phyloP scores from a whole-genome alignment of 2,113 vertebrate genomes.

The Engystomops pustulosus region DNA sequence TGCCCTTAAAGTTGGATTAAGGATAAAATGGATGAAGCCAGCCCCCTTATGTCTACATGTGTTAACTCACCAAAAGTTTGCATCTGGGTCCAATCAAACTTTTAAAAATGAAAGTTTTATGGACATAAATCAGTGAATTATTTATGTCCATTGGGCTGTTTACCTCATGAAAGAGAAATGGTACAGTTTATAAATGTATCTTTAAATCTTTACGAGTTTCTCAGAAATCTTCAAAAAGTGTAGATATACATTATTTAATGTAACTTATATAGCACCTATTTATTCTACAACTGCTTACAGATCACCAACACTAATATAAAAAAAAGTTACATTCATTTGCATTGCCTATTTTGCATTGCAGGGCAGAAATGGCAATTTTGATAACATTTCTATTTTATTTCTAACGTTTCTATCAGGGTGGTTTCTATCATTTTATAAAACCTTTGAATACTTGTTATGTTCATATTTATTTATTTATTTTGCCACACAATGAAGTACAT shows the following conservation, averaged over 20 bases:
- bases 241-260: background rate
- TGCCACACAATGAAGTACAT: no score
- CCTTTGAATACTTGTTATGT: no score
- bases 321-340: no score
- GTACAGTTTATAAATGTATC: background rate
- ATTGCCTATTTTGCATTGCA: no score
- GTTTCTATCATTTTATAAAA: no score
- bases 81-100: background rate
- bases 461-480: no score
- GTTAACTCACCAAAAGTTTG: background rate
- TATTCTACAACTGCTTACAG: no score
- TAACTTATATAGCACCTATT: background rate
- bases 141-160: background rate
- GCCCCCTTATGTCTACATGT: background rate
- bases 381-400: no score
- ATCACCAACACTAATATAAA: no score
- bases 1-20: slow-evolving; percentile 25
- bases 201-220: no score
- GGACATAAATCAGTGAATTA: background rate
- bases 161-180: background rate
- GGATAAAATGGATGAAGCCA: slow-evolving; percentile 4
- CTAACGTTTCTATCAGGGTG: no score
- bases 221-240: background rate
- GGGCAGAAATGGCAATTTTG: no score
- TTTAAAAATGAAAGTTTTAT: background rate